Base-by-base conservation (phyloP, 2,113 vertebrate species). In the Coryphaenoides rupestris region DNA sequence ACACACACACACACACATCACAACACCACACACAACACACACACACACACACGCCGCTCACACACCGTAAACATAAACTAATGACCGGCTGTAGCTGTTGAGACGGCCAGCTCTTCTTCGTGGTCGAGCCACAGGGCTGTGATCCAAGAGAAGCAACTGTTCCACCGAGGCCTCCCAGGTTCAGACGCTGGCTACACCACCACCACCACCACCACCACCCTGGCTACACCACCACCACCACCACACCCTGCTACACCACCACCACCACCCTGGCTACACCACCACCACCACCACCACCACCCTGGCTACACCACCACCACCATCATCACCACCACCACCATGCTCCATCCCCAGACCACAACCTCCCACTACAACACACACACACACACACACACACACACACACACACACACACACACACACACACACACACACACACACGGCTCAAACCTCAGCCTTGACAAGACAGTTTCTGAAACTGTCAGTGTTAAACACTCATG, bases 141-240 rank as follows among this genome's bases (percentile, higher is more conserved):
- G 79, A 78, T 63, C 56, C 63, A 78, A 73, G 58, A 65, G 55
- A 28, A 57, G 66, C 79, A 82, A 86, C 66, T 60, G 63, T 78
- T 61, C 84, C 80, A 2, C 65, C 56, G 82, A 79, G 79, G 67
- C 77, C 16, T 17, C 45, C 2, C n/a, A 79, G 75, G 77, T 70
- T 79, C 69, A 76, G 82, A 81, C 81, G 75, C 77, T 66, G 79
- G 76, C 77, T 49, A 69, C 65, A 75, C 75, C 65, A 24, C 28
- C 28, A 33, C 5, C n/a, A n/a, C n/a, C 65, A 75, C 75, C 65
- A 24, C 28, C 28, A 33, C 5, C n/a, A 81, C 81, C 77, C 77
- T 66, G 79, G 76, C 77, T 49, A 69, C 65, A 75, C 75, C 65
- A 24, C 28, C 28, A 33, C 5, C n/a, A n/a, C n/a, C n/a, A n/a